phyloP scores from a whole-genome alignment of 2,888 invertebrate genomes.

The Colostygia pectinataria region DNA sequence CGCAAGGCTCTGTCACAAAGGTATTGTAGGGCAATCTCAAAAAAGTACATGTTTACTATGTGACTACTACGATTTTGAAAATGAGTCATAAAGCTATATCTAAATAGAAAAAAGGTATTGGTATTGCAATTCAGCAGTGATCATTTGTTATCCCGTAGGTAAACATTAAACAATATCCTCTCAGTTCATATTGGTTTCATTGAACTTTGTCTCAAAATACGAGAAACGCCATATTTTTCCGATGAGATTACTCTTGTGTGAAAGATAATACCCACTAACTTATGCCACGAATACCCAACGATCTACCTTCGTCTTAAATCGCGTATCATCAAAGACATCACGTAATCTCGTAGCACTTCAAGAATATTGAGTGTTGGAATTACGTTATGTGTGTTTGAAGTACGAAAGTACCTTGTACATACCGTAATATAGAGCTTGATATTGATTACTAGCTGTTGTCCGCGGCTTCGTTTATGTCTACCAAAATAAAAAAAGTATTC shows the following conservation, averaged over 20 bases:
- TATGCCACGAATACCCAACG: constrained; percentile 19
- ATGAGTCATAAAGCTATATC: too few species aligned
- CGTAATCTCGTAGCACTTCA: constrained; percentile 21
- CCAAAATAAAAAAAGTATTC: too few species aligned
- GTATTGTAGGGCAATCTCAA: too few species aligned
- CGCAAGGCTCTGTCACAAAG: too few species aligned
- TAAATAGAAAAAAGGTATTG: too few species aligned
- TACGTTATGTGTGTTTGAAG: constrained; percentile 16
- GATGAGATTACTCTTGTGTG: constrained; percentile 7
- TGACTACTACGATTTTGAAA: too few species aligned
- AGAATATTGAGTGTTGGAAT: constrained; percentile 25
- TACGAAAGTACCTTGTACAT: neutral
- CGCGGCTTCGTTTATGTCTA: too few species aligned
- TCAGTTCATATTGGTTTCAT: neutral
- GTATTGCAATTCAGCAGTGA: too few species aligned
- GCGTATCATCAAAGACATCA: constrained; percentile 25
- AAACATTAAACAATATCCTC: too few species aligned
- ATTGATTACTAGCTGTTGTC: too few species aligned
- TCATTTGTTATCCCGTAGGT: too few species aligned
- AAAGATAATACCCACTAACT: constrained; percentile 15
- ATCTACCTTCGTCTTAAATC: constrained; percentile 15
- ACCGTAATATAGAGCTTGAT: neutral
- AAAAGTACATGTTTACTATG: too few species aligned
- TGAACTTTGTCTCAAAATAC: constrained; percentile 1
- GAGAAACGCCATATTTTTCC: constrained; percentile 8